Evolutionary conservation across 2,113 vertebrate species (phyloP), one percentile per base, ranked within the genome.

Genomic region (Salvator merianae): DNA sequence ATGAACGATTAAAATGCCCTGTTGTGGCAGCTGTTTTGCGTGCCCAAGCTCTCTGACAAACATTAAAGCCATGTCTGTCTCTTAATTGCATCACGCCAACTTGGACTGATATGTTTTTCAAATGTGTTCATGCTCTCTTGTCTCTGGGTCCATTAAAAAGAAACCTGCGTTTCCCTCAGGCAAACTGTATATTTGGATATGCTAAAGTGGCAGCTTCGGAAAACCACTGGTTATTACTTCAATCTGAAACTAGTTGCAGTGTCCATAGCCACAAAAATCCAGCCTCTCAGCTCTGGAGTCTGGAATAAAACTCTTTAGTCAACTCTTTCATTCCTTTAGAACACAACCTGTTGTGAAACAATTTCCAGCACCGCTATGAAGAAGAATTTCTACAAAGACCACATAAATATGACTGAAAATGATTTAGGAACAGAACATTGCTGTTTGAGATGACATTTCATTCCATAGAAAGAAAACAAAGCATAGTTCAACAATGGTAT

Each of bases 241-340:
- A 55, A 14, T 34, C 20, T 53, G 74, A 77, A 77, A 55, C 53
- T 32, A 8, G 32, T 59, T 77, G 16, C 20, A 28, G 22, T 28
- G n/a, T 40, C n/a, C 26, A 9, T 24, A 59, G 30, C n/a, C 30
- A 38, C 38, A 65, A 74, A 78, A 14, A 59, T 76, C 55, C 71
- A 50, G 43, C 24, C 1, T 0, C 18, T 79, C 34, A 3, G 2
- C 6, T 34, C 50, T 68, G 84, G 24, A 74, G 85, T 34, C 50
- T 68, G 84, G 24, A 74, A 86, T 59, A 76, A 28, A 70, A 69
- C 20, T 36, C 34, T 24, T 38, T 0, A 0, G 43, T 69, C 1
- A 92, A 94, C 18, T 59, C 16, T 59, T 59, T 20, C 94, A 95
- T 95, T 95, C 96, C 94, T 89, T 90, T 94, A 87, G 82, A 83